phyloP scores from a whole-genome alignment of 64 coral and sea anemone genomes.

The Dendrophyllia cribrosa region DNA sequence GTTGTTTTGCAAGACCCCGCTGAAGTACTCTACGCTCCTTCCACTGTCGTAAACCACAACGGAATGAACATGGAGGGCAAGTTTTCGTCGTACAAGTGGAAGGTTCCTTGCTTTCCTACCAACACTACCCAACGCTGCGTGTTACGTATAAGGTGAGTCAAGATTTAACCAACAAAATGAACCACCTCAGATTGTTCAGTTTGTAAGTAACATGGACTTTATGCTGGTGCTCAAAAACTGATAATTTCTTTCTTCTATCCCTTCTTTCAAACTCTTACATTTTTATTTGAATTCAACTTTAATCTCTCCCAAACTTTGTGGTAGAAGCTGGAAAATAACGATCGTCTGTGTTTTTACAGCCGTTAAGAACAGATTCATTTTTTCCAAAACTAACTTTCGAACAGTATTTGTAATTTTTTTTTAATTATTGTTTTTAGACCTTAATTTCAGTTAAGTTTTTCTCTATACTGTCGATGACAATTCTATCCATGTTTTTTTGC shows the following conservation, averaged over 20 bases:
- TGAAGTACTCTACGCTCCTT: constrained; percentile 13
- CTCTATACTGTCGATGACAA: too few relatives aligned
- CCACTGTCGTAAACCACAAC: constrained; percentile 26
- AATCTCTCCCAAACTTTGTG: background rate
- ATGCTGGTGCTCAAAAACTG: too few relatives aligned
- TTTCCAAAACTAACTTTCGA: too few relatives aligned
- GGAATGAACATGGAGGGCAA: constrained; percentile 1
- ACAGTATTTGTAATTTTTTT: too few relatives aligned
- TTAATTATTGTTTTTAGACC: too few relatives aligned
- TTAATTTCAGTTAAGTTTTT: too few relatives aligned
- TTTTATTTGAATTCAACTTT: background rate
- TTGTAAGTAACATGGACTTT: too few relatives aligned
- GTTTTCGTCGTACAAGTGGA: constrained; percentile 31
- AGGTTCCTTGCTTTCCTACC: constrained; percentile 13
- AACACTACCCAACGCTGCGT: constrained; percentile 33
- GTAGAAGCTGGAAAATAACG: constrained; percentile 2
- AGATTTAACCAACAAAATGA: background rate
- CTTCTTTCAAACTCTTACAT: background rate
- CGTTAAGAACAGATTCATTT: too few relatives aligned
- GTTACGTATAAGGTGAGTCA: constrained; percentile 24
- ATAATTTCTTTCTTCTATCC: background rate
- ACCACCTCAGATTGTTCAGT: too few relatives aligned
- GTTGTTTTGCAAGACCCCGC: background rate
- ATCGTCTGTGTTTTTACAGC: background rate
- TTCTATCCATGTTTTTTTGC: too few relatives aligned